Evolutionary conservation across 1,140 invertebrate genomes (phyloP).

Genomic region (roundworm (Caenorhabditis elegans)): WBcel235 BX284603.4:5363501-5364000

Average conservation of each 20-base stretch:
- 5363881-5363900: too few species aligned
- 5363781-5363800: too few species aligned
- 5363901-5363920: too few species aligned
- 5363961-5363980: too few species aligned
- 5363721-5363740: slow-evolving; percentile 5
- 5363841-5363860: too few species aligned
- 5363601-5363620: slow-evolving; percentile 3
- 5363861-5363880: too few species aligned
- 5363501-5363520: slow-evolving; percentile 14
- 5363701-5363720: background rate
- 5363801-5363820: too few species aligned
- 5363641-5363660: background rate
- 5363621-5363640: background rate
- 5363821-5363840: too few species aligned
- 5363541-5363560: background rate
- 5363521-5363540: background rate
- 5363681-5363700: slow-evolving; percentile 5
- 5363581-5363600: background rate
- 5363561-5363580: background rate
- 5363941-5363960: too few species aligned
- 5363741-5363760: slow-evolving; percentile 14
- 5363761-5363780: slow-evolving; percentile 8
- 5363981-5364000: too few species aligned
- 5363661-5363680: background rate
- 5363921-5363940: too few species aligned